A percentile compares a stretch with the other conserved stretches of the same genome.
These are phyloP conservation scores for Azorinus chamasolen DNA, from an alignment of 2,888 invertebrate species.

Conservation along the genomic window DNA sequence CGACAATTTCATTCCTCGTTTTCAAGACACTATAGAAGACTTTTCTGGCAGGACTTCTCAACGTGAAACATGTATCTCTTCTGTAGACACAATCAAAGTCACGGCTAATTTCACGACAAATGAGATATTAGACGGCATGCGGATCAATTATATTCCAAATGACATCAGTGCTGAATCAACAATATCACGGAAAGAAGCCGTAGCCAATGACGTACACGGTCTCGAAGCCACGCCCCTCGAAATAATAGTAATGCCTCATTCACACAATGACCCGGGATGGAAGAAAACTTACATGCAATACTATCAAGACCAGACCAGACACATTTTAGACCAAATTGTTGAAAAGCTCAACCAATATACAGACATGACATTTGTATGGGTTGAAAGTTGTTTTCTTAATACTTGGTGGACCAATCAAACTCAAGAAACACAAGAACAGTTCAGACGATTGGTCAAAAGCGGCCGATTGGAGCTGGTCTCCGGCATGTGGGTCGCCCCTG, in stretches of 20 bases:
- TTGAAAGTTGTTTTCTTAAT: slow-evolving; percentile 81
- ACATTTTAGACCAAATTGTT: slow-evolving; percentile 96
- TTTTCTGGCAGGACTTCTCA: too few species aligned
- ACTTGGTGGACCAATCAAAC: slow-evolving; percentile 79
- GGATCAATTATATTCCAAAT: slow-evolving; percentile 5
- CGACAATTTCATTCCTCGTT: too few species aligned
- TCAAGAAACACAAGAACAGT: slow-evolving; percentile 34
- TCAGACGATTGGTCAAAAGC: slow-evolving; percentile 68
- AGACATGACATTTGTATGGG: slow-evolving; percentile 88
- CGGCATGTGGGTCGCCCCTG: slow-evolving; percentile 83
- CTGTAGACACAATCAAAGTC: slow-evolving; percentile 23
- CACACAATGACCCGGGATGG: slow-evolving; percentile 99
- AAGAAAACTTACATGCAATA: slow-evolving; percentile 97
- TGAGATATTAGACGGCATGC: slow-evolving; percentile 45
- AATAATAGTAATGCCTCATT: slow-evolving; percentile 94
- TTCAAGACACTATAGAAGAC: too few species aligned
- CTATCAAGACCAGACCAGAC: slow-evolving; percentile 91
- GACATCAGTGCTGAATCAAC: neutral
- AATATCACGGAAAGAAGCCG: neutral
- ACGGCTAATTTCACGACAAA: slow-evolving; percentile 58
- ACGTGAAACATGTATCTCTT: slow-evolving; percentile 27
- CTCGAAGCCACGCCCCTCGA: slow-evolving; percentile 48
- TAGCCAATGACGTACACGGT: neutral
- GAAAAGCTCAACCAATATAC: slow-evolving; percentile 93
- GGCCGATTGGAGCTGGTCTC: slow-evolving; percentile 81